Conservation (phyloP, 1,140 invertebrate species). For the Dendrolimus punctatus region DNA sequence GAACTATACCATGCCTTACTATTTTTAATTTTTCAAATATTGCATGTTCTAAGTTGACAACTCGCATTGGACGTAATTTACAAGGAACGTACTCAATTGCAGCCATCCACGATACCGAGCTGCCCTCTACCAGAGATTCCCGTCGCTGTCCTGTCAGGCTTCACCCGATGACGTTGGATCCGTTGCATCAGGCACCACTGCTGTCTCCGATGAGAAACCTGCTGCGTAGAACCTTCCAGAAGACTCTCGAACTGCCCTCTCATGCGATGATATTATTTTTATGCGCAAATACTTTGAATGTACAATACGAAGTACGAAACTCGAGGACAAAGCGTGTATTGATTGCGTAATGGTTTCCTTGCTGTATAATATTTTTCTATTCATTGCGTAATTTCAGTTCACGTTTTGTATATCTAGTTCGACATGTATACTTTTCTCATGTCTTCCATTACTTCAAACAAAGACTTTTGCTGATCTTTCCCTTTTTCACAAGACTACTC, state of each 20-base stretch:
- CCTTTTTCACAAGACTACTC: constrained; percentile 56
- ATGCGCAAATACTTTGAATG: constrained; percentile 47
- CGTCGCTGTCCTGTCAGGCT: constrained; percentile 71
- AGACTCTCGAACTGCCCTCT: constrained; percentile 13
- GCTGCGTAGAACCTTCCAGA: constrained; percentile 63
- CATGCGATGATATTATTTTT: constrained; percentile 62
- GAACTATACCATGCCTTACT: too few species aligned
- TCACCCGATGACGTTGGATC: constrained; percentile 71
- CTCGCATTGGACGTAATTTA: too few species aligned
- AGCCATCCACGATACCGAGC: constrained; percentile 78
- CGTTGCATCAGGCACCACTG: constrained; percentile 72
- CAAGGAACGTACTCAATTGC: constrained; percentile 11
- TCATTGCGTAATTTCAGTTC: constrained; percentile 50
- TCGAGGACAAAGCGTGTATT: constrained; percentile 47
- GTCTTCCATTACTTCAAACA: constrained; percentile 37
- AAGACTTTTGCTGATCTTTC: constrained; percentile 48
- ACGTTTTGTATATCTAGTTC: constrained; percentile 54
- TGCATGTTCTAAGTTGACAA: too few species aligned
- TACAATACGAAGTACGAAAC: constrained; percentile 55
- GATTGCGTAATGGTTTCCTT: constrained; percentile 44
- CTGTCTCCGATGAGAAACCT: constrained; percentile 72
- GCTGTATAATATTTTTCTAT: constrained; percentile 11
- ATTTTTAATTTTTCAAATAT: too few species aligned
- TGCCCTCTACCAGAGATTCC: constrained; percentile 77
- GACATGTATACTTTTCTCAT: constrained; percentile 65